phyloP scores from a whole-genome alignment of 2,888 invertebrate genomes.

The Germaria angustata region DNA sequence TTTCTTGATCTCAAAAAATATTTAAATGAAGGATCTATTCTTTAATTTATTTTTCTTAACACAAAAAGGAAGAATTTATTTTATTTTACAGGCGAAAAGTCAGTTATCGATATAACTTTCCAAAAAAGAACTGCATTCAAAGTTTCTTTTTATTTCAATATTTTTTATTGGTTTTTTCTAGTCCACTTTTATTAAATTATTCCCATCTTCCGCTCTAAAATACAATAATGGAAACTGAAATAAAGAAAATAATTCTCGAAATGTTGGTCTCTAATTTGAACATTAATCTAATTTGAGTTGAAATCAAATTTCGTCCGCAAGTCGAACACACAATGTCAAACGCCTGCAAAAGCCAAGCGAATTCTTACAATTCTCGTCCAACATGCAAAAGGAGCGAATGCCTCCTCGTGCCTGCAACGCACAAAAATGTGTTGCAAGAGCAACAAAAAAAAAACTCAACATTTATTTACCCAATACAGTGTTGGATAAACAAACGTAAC shows the following conservation, averaged over 20 bases:
- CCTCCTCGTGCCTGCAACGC: conserved; percentile 25
- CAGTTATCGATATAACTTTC: too few species aligned
- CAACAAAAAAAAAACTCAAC: not conserved
- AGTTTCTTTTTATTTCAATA: not conserved
- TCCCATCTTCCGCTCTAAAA: not conserved
- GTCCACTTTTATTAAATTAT: not conserved
- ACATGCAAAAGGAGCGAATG: conserved; percentile 42
- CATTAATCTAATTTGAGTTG: conserved; percentile 79
- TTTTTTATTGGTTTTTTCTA: not conserved
- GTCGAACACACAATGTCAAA: conserved; percentile 69
- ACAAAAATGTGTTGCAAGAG: conserved; percentile 22
- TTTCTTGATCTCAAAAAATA: too few species aligned
- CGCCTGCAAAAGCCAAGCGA: conserved; percentile 64
- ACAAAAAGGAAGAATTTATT: too few species aligned
- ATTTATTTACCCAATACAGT: conserved; percentile 62
- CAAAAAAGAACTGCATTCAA: too few species aligned
- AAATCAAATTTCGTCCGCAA: conserved; percentile 77
- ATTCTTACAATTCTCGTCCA: conserved; percentile 4
- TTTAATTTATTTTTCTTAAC: too few species aligned
- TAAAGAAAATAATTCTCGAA: not conserved
- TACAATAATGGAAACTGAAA: not conserved
- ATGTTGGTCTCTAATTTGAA: conserved; percentile 72
- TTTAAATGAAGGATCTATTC: too few species aligned
- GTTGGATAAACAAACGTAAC: conserved; percentile 49
- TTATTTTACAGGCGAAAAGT: too few species aligned